Evolutionary conservation across 2,888 invertebrate genomes (phyloP).

Genomic region (Steinernema scapterisci): DNA sequence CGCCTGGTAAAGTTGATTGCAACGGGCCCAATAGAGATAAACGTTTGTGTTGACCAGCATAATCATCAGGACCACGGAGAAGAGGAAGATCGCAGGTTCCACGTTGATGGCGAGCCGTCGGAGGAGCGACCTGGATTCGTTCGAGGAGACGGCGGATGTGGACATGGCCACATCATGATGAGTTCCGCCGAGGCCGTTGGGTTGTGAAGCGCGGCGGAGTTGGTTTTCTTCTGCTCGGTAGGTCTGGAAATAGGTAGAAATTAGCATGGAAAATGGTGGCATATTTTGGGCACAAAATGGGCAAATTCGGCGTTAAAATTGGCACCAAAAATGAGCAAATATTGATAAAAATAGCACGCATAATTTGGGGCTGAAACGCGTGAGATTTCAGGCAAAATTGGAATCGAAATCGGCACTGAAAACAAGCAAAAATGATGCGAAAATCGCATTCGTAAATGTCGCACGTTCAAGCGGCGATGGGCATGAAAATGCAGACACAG

Average conservation of each 20-base stretch:
- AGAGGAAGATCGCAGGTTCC: slow-evolving; percentile 46
- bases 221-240: slow-evolving; percentile 15
- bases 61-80: slow-evolving; percentile 45
- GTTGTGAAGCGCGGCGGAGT: neutral
- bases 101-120: slow-evolving; percentile 38
- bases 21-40: slow-evolving; percentile 48
- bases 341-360: no score
- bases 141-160: slow-evolving; percentile 17
- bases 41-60: slow-evolving; percentile 36
- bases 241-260: slow-evolving; percentile 1
- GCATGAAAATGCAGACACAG: no score
- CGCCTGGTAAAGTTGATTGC: slow-evolving; percentile 26
- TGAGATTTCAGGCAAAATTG: no score
- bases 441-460: no score
- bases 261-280: no score
- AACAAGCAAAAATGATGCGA: no score
- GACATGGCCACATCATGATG: slow-evolving; percentile 24
- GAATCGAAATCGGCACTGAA: no score
- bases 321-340: no score
- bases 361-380: no score
- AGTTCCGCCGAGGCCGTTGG: slow-evolving; percentile 13
- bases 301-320: neutral
- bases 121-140: neutral
- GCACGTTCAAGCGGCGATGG: no score
- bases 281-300: no score